A percentile compares a stretch with the other conserved stretches of the same genome.
Conservation (phyloP, 2,888 invertebrate genomes). For the Coleophora flavipennella region DNA sequence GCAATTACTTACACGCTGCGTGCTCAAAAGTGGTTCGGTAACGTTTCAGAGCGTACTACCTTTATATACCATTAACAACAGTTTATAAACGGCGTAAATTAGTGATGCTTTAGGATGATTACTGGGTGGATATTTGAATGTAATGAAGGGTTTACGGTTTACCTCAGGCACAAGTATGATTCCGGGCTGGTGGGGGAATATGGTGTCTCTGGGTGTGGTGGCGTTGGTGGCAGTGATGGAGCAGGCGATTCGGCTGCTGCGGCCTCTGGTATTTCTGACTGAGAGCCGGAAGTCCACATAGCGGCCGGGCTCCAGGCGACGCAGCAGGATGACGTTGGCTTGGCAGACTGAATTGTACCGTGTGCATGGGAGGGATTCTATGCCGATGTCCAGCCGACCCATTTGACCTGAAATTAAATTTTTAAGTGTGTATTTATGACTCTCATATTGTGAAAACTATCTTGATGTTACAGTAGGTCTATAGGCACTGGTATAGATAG, state of each 20-base stretch:
- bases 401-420: slow-evolving; percentile 64
- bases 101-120: too few species aligned
- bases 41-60: too few species aligned
- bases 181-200: slow-evolving; percentile 86
- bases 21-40: too few species aligned
- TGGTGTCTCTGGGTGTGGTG: slow-evolving; percentile 85
- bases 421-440: too few species aligned
- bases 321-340: slow-evolving; percentile 86
- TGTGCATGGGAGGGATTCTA: slow-evolving; percentile 88
- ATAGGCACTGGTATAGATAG: too few species aligned
- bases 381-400: slow-evolving; percentile 82
- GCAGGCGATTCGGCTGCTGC: slow-evolving; percentile 81
- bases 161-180: slow-evolving; percentile 85
- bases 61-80: too few species aligned
- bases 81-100: too few species aligned
- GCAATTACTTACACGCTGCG: too few species aligned
- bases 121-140: neutral
- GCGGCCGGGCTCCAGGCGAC: slow-evolving; percentile 84
- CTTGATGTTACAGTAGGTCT: too few species aligned
- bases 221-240: slow-evolving; percentile 89
- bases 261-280: slow-evolving; percentile 83
- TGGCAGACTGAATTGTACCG: slow-evolving; percentile 91
- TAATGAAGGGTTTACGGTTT: slow-evolving; percentile 18
- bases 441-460: too few species aligned
- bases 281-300: slow-evolving; percentile 85